A percentile compares a stretch with the other conserved stretches of the same genome.
phyloP scores from a whole-genome alignment of 1,140 invertebrate species.

The Hyposmocoma kahamanoa region DNA sequence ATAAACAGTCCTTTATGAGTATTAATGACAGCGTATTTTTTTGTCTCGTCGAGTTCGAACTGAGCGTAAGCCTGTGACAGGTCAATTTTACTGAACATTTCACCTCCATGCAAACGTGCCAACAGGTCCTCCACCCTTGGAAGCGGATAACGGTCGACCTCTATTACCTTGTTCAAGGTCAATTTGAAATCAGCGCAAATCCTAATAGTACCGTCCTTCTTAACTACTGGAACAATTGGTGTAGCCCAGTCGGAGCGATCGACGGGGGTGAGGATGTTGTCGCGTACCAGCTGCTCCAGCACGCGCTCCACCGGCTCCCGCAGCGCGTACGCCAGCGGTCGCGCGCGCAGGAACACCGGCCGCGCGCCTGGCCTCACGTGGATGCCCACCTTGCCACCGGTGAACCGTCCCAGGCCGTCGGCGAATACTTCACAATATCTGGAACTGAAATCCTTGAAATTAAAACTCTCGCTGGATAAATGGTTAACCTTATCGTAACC shows the following conservation, averaged over 20 bases:
- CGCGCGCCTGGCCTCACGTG: conserved; percentile 7
- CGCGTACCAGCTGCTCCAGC: conserved; percentile 8
- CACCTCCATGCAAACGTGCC: conserved; percentile 19
- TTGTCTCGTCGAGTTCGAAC: conserved; percentile 29
- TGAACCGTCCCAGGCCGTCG: conserved; percentile 13
- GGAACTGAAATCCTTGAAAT: too few species aligned
- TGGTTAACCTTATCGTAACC: too few species aligned
- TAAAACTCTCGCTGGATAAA: too few species aligned
- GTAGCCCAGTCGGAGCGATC: conserved; percentile 44
- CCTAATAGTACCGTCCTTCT: conserved; percentile 47
- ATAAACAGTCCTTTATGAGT: conserved; percentile 39
- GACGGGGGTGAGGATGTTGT: conserved; percentile 37
- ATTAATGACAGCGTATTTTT: conserved; percentile 47
- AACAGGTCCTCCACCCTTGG: conserved; percentile 30
- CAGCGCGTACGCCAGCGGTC: conserved; percentile 9
- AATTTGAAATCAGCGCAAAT: conserved; percentile 36
- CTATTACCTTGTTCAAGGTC: conserved; percentile 34
- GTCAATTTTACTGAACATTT: conserved; percentile 35
- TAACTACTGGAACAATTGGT: conserved; percentile 41
- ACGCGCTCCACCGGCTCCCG: background rate
- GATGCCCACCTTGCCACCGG: conserved; percentile 9
- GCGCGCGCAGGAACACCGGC: conserved; percentile 17
- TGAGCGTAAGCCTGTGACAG: conserved; percentile 36
- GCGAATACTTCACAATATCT: conserved; percentile 12
- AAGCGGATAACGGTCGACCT: conserved; percentile 34